Evolutionary conservation across 92 coral and sea anemone species (phyloP), one percentile per base, ranked within the genome.

Genomic region (Porites rus): DNA sequence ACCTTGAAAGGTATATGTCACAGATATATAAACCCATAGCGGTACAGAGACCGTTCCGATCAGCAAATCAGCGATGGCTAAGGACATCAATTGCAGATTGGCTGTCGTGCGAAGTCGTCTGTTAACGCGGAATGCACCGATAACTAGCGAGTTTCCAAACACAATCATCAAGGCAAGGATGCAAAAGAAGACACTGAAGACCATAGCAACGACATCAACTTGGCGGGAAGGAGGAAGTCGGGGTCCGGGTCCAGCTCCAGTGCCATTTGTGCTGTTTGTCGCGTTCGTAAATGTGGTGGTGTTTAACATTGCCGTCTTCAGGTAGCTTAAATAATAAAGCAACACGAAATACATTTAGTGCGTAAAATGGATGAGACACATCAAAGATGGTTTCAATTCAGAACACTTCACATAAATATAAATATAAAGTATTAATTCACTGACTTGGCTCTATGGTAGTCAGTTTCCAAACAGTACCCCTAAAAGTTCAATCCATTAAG

Each of bases 21-120:
- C 52, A 1, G 89, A 69, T 22, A 85, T 38, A 50, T 90, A 90
- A 24, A 90, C 89, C 86, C 82, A 92, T 16, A 85, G 63, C 17
- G 98, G 98, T 61, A 94, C 83, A 3, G 93, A 88, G 1, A 92
- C 74, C 2, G 85, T 56, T 1, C 98, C 98, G 51, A 92, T 94
- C 61, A 87, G 51, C 83, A 94, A 19, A 77, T 94, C 98, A 9
- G 98, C 95, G 19, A 92, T 53, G 1, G 98, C 98, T 13, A 94
- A 81, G 16, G 98, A 94, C 81, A 94, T 71, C 52, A 94, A 82
- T 22, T 92, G 91, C 73, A 90, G 91, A 78, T 94, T 94, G 9
- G 96, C 91, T 60, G 86, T 94, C 17, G 94, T 94, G 8, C 98
- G 89, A 13, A 94, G 87, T 19, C 98, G 88, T 20, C 94, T 95